Conservation (phyloP, 1,140 invertebrate species). For the Drosophila sp. region DNA sequence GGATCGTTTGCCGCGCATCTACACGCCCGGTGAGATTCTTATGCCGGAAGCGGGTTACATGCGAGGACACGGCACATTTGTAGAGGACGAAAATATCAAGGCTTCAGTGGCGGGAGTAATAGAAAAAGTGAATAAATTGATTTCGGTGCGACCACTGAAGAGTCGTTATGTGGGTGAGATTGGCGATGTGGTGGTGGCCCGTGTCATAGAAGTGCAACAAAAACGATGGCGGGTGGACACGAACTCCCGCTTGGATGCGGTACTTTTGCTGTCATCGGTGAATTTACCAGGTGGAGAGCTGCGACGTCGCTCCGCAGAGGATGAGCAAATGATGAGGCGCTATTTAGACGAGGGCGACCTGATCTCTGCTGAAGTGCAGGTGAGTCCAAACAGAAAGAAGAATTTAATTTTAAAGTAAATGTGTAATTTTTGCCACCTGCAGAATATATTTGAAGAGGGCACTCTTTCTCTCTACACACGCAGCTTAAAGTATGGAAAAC, state of each 20-base stretch:
- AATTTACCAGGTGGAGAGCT: slow-evolving; percentile 95
- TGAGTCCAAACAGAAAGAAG: neutral
- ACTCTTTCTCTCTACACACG: slow-evolving; percentile 96
- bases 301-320: slow-evolving; percentile 96
- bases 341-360: slow-evolving; percentile 98
- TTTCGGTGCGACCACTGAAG: slow-evolving; percentile 95
- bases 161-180: slow-evolving; percentile 96
- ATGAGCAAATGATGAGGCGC: slow-evolving; percentile 98
- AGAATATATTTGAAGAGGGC: slow-evolving; percentile 95
- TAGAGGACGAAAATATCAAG: slow-evolving; percentile 91
- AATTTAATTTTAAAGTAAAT: neutral
- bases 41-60: slow-evolving; percentile 92
- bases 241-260: slow-evolving; percentile 94
- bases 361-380: slow-evolving; percentile 96
- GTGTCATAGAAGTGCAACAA: slow-evolving; percentile 90
- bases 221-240: slow-evolving; percentile 89
- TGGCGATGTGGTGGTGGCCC: slow-evolving; percentile 97
- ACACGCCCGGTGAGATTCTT: slow-evolving; percentile 94
- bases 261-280: slow-evolving; percentile 95
- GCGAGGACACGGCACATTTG: slow-evolving; percentile 98
- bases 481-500: slow-evolving; percentile 98
- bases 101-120: slow-evolving; percentile 97
- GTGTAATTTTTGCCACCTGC: neutral
- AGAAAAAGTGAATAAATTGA: slow-evolving; percentile 96
- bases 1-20: slow-evolving; percentile 87